phyloP scores from a whole-genome alignment of 2,113 vertebrate genomes.

The Anguilla rostrata region DNA sequence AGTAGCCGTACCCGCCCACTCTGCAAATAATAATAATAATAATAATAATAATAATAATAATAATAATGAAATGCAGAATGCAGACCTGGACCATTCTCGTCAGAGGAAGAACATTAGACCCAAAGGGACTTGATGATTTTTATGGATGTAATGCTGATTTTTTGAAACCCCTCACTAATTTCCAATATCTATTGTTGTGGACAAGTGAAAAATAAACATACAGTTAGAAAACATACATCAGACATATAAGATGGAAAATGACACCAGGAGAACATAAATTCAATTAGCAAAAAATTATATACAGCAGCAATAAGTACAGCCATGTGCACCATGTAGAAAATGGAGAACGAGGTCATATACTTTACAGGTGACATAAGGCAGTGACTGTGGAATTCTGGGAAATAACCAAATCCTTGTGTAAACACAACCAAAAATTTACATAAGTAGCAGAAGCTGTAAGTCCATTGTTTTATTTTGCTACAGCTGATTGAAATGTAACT shows the following conservation, averaged over 20 bases:
- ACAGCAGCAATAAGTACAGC: neutral
- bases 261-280: neutral
- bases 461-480: neutral
- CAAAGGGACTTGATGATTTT: neutral
- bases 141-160: neutral
- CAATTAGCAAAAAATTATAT: neutral
- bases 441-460: neutral
- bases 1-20: constrained; percentile 79
- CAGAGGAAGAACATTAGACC: neutral
- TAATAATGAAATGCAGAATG: neutral
- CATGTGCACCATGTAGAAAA: neutral
- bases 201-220: neutral
- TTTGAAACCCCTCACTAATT: neutral
- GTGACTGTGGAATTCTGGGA: neutral
- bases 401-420: neutral
- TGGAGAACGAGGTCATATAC: neutral
- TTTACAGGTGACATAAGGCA: neutral
- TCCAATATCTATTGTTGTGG: neutral
- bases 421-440: neutral
- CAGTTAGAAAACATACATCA: neutral
- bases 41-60: too few species aligned
- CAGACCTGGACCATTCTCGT: neutral
- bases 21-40: neutral
- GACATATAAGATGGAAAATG: neutral
- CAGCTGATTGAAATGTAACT: neutral